phyloP scores from a whole-genome alignment of 2,113 vertebrate species.

The Crotalus horridus region DNA sequence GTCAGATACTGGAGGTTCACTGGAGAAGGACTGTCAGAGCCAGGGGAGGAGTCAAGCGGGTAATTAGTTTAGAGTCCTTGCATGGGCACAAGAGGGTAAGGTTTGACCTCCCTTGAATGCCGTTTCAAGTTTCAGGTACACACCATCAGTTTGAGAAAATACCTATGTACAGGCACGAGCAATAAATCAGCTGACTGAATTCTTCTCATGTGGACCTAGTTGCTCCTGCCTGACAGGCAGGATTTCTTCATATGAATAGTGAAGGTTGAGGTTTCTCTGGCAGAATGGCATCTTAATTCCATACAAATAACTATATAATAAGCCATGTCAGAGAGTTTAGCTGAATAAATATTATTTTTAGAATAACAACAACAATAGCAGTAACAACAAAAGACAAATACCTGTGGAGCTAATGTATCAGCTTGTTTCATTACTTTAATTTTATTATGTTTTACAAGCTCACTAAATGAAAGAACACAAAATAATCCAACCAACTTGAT shows the following conservation, averaged over 20 bases:
- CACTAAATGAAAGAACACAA: too few relatives aligned
- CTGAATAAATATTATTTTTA: not conserved
- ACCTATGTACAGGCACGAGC: not conserved
- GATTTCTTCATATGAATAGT: not conserved
- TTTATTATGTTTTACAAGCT: too few relatives aligned
- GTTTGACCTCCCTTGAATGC: not conserved
- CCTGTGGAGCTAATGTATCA: constrained; percentile 17
- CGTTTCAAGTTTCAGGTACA: not conserved
- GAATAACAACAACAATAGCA: not conserved
- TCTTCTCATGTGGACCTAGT: not conserved
- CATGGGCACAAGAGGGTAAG: not conserved
- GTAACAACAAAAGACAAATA: constrained; percentile 19
- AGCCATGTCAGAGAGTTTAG: not conserved
- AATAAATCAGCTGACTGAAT: not conserved
- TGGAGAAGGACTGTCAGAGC: not conserved
- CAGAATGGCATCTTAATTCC: not conserved
- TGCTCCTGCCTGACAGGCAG: not conserved
- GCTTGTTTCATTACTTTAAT: not conserved
- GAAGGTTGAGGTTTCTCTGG: not conserved
- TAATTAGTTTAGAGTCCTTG: not conserved
- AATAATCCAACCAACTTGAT: too few relatives aligned
- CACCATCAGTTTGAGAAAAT: not conserved
- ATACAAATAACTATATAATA: not conserved
- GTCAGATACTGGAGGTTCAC: not conserved
- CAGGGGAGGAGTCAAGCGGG: not conserved